Evolutionary conservation across 2,888 invertebrate species (phyloP).

Genomic region (Leucoma salicis): DNA sequence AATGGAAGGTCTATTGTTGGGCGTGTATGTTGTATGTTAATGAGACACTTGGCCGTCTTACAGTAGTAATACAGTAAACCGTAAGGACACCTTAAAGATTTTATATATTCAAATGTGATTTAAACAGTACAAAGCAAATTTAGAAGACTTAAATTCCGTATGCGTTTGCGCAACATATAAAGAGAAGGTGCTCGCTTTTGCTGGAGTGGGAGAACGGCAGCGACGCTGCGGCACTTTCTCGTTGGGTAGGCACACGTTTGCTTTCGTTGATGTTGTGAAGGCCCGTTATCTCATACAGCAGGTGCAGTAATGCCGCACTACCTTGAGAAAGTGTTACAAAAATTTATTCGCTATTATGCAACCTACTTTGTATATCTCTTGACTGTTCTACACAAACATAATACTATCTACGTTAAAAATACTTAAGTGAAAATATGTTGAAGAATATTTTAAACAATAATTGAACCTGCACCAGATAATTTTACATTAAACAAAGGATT

Average conservation of each 20-base stretch:
- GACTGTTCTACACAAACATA: slow-evolving; percentile 9
- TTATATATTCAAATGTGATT: slow-evolving; percentile 1
- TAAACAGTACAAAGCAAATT: slow-evolving; percentile 22
- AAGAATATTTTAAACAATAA: background rate
- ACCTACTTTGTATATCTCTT: slow-evolving; percentile 31
- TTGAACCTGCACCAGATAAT: background rate
- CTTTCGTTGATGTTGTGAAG: slow-evolving; percentile 70
- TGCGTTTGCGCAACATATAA: slow-evolving; percentile 73
- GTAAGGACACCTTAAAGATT: background rate
- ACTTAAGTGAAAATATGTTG: slow-evolving; percentile 1
- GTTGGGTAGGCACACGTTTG: slow-evolving; percentile 69
- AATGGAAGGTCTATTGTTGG: slow-evolving; percentile 38
- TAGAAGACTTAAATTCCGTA: slow-evolving; percentile 54
- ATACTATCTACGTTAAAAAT: slow-evolving; percentile 1
- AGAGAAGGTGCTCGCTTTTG: slow-evolving; percentile 57
- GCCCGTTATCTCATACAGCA: slow-evolving; percentile 78
- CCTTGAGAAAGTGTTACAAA: slow-evolving; percentile 75
- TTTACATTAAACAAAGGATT: slow-evolving; percentile 36
- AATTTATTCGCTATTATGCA: slow-evolving; percentile 64
- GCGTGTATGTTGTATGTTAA: slow-evolving; percentile 48
- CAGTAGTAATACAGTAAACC: background rate
- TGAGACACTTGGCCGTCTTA: slow-evolving; percentile 24
- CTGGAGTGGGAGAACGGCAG: slow-evolving; percentile 29
- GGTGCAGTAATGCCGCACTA: slow-evolving; percentile 62
- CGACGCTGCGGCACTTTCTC: slow-evolving; percentile 65